phyloP scores from a whole-genome alignment of 2,113 vertebrate genomes.

The Colistium nudipinnis region DNA sequence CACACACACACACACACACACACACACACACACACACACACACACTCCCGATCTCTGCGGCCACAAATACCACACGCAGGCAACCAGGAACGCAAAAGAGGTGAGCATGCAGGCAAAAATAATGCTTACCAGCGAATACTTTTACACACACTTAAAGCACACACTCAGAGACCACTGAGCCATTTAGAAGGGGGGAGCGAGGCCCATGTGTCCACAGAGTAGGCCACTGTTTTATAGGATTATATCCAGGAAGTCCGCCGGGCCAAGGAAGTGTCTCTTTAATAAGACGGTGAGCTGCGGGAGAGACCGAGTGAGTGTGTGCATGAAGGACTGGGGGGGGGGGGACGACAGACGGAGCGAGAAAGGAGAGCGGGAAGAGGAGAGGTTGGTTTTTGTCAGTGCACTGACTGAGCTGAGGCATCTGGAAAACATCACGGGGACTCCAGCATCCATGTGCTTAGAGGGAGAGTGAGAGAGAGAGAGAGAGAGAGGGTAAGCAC shows the following conservation, averaged over 20 bases:
- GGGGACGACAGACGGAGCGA: no score
- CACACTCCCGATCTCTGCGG: background rate
- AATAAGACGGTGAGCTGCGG: constrained; percentile 65
- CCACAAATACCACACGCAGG: constrained; percentile 22
- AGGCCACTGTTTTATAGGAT: constrained; percentile 61
- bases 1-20: constrained; percentile 1
- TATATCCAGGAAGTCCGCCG: constrained; percentile 60
- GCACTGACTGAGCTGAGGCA: constrained; percentile 67
- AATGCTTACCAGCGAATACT: background rate
- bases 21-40: constrained; percentile 4
- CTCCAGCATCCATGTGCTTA: constrained; percentile 72
- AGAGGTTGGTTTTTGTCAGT: constrained; percentile 58
- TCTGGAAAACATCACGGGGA: constrained; percentile 81
- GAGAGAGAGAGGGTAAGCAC: constrained; percentile 54
- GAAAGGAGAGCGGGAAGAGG: constrained; percentile 45
- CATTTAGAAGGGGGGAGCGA: constrained; percentile 13
- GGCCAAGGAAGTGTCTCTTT: constrained; percentile 73
- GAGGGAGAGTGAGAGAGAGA: no score
- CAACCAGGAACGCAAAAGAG: background rate
- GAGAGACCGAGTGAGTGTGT: constrained; percentile 39
- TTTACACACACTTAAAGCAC: background rate
- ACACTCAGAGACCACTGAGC: constrained; percentile 1
- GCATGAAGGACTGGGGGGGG: constrained; percentile 39
- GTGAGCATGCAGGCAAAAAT: background rate
- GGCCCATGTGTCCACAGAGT: constrained; percentile 42